Evolutionary conservation across 2,888 invertebrate species (phyloP).

Genomic region (Polydrusus tereticollis): DNA sequence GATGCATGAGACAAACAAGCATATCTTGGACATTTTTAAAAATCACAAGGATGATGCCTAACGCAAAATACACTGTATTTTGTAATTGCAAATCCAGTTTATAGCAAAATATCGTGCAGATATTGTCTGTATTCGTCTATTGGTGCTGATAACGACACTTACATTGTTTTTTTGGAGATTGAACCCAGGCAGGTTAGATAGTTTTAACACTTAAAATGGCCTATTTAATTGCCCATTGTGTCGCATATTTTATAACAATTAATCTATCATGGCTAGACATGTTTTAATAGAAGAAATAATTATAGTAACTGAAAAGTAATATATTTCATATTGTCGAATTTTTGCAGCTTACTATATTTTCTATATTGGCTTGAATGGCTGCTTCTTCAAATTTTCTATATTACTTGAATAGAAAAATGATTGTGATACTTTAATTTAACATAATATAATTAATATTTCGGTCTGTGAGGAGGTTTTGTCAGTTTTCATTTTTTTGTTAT

Average conservation of each 20-base stretch:
- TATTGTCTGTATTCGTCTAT: constrained; percentile 20
- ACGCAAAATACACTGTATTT: constrained; percentile 42
- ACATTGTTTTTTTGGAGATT: not conserved
- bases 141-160: constrained; percentile 9
- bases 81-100: constrained; percentile 45
- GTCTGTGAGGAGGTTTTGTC: too few relatives aligned
- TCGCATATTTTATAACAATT: not conserved
- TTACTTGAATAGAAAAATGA: too few relatives aligned
- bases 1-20: constrained; percentile 56
- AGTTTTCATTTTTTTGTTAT: too few relatives aligned
- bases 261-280: not conserved
- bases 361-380: too few relatives aligned
- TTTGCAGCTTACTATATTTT: too few relatives aligned
- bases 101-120: constrained; percentile 43
- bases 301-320: too few relatives aligned
- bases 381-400: too few relatives aligned
- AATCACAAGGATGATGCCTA: constrained; percentile 46
- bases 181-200: constrained; percentile 12
- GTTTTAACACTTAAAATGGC: not conserved
- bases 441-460: too few relatives aligned
- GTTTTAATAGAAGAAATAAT: too few relatives aligned
- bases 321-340: too few relatives aligned
- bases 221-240: not conserved
- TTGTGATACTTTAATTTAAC: too few relatives aligned
- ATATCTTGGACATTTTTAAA: constrained; percentile 51